These are phyloP conservation scores for Periophthalmus modestus DNA, from an alignment of 2,113 vertebrate genomes.

Conservation along the genomic window DNA sequence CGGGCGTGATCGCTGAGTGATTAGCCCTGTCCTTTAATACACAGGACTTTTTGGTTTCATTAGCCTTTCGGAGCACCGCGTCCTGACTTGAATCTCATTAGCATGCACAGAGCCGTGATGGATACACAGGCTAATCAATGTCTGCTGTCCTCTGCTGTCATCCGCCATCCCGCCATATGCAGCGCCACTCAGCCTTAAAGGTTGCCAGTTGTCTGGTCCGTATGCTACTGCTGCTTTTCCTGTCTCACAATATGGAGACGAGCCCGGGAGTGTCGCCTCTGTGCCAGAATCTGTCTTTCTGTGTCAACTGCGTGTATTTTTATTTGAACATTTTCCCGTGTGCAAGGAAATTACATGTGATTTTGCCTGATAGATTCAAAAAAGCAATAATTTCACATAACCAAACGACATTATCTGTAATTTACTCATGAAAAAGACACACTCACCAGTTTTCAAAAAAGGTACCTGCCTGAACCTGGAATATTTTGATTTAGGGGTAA, in stretches of 20 bases:
- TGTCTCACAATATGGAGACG: conserved; percentile 45
- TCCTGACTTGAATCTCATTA: conserved; percentile 49
- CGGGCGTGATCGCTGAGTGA: conserved; percentile 55
- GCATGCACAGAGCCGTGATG: conserved; percentile 60
- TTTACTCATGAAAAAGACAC: not conserved
- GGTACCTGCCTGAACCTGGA: not conserved
- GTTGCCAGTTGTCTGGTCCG: conserved; percentile 66
- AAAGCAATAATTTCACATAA: not conserved
- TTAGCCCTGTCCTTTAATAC: conserved; percentile 50
- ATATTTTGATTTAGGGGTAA: not conserved
- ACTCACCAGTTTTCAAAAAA: not conserved
- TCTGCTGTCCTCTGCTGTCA: conserved; percentile 53
- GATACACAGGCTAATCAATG: conserved; percentile 69
- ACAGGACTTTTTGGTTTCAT: conserved; percentile 42
- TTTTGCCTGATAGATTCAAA: conserved; percentile 7
- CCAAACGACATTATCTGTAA: not conserved
- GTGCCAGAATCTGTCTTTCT: conserved; percentile 37
- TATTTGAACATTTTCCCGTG: conserved; percentile 11
- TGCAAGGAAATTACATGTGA: conserved; percentile 10
- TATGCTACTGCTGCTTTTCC: conserved; percentile 57
- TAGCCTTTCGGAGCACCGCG: conserved; percentile 26
- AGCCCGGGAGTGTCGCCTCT: conserved; percentile 26
- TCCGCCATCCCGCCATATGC: conserved; percentile 62
- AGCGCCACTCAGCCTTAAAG: conserved; percentile 65
- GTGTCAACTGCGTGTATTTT: conserved; percentile 28